Conservation (phyloP, 2,113 vertebrate genomes). For the Clarias gariepinus region DNA sequence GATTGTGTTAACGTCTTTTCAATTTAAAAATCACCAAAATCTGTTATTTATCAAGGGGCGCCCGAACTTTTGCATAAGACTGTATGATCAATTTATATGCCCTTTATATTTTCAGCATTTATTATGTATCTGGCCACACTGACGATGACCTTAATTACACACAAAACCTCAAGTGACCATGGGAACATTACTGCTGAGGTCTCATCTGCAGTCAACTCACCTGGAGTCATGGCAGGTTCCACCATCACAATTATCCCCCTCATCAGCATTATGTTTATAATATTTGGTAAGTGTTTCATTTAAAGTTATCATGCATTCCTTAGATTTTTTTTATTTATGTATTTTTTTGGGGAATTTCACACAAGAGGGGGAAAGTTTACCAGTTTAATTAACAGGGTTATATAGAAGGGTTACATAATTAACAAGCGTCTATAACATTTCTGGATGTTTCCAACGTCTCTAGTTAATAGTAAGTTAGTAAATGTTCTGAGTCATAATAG, state of each 20-base stretch:
- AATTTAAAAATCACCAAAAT: too few species aligned
- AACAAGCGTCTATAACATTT: too few species aligned
- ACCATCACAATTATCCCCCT: conserved; percentile 78
- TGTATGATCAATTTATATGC: background rate
- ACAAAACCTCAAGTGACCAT: conserved; percentile 49
- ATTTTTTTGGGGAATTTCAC: background rate
- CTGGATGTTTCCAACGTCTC: too few species aligned
- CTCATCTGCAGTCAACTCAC: conserved; percentile 31
- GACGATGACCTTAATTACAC: conserved; percentile 79
- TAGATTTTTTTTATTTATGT: too few species aligned
- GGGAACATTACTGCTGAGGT: conserved; percentile 52
- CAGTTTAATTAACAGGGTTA: background rate
- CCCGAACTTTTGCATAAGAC: too few species aligned
- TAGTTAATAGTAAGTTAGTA: too few species aligned
- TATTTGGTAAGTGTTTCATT: conserved; percentile 80
- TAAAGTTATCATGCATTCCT: background rate
- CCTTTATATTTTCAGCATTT: conserved; percentile 61
- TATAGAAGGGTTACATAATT: background rate
- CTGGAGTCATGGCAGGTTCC: conserved; percentile 2
- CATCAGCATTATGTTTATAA: conserved; percentile 85
- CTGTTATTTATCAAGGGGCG: too few species aligned
- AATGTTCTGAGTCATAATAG: too few species aligned
- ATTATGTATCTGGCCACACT: conserved; percentile 83
- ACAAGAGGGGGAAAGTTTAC: background rate
- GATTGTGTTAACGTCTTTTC: too few species aligned